Percentiles rank a stretch among this genome's conserved stretches.
These are phyloP conservation scores for Rhineura floridana DNA, from an alignment of 2,113 vertebrate genomes.

Conservation along the genomic window DNA sequence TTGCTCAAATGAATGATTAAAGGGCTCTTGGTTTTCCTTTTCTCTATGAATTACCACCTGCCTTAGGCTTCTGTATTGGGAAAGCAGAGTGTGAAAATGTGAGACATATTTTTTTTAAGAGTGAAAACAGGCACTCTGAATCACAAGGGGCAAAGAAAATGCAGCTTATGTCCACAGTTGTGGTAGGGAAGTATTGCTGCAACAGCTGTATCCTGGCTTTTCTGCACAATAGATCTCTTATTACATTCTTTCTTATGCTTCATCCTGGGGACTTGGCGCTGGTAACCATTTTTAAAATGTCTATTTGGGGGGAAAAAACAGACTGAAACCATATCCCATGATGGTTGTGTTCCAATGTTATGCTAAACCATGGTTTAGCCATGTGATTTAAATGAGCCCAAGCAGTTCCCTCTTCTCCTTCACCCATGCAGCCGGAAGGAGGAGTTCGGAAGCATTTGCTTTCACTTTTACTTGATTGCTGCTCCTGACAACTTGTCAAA, in stretches of 20 bases:
- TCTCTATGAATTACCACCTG: neutral
- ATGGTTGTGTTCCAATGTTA: too few relatives aligned
- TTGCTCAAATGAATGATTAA: neutral
- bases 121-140: neutral
- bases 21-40: neutral
- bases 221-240: neutral
- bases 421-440: too few relatives aligned
- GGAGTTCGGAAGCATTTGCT: too few relatives aligned
- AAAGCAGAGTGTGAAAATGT: neutral
- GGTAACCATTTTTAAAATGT: neutral
- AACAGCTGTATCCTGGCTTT: neutral
- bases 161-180: neutral
- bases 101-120: neutral
- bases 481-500: too few relatives aligned
- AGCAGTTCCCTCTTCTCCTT: too few relatives aligned
- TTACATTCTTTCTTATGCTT: neutral
- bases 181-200: neutral
- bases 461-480: too few relatives aligned
- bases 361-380: too few relatives aligned
- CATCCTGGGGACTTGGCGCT: neutral
- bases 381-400: too few relatives aligned
- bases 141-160: too few relatives aligned
- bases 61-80: too few relatives aligned
- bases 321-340: neutral
- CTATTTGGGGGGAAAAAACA: too few relatives aligned